Evolutionary conservation across 2,888 invertebrate genomes (phyloP), one percentile per base, ranked within the genome.

Genomic region (Nephrocerus scutellatus): DNA sequence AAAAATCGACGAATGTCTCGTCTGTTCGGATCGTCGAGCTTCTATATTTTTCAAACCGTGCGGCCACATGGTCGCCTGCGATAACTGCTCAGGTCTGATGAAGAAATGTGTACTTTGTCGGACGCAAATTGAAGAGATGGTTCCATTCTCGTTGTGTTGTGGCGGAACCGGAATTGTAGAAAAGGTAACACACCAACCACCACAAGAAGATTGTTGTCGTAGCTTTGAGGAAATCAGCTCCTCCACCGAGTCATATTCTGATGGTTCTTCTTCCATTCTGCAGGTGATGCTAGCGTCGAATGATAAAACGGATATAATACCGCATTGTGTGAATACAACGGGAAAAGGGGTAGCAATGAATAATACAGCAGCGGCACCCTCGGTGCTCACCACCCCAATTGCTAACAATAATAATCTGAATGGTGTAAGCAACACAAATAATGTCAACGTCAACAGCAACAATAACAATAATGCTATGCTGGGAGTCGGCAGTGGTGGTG

Each of bases 71-170:
- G 69, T 69, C 12, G 67, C 68, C 15, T 69, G 68, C 41, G 84
- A 84, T 51, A 77, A 81, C 54, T 96, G 95, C 71, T 87, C 92
- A 45, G 82, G 84, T 49, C 78, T 95, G 55, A 93, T 96, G 92
- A 93, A 93, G 74, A 95, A 95, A 72, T 96, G 96, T 72, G 91
- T 96, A 12, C 83, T 89, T 66, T 96, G 96, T 70, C 80, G 93
- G 55, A 80, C 86, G 31, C 84, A 86, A 64, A 87, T 95, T 50
- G 84, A 84, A 49, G 75, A 79, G 54, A 79, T 79, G 71, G 44
- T 66, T 21, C 70, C 74, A 7, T 74, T 71, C 44, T 64, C 67
- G 9, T 68, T 77, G 20, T 79, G 79, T 52, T 80, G 77, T 53
- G 74, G 75, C n/a, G 72, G 72, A 12, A 47, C 49, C 10, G 67